These are phyloP conservation scores for Rhodophaea formosa DNA, from an alignment of 2,888 invertebrate genomes.

Conservation along the genomic window DNA sequence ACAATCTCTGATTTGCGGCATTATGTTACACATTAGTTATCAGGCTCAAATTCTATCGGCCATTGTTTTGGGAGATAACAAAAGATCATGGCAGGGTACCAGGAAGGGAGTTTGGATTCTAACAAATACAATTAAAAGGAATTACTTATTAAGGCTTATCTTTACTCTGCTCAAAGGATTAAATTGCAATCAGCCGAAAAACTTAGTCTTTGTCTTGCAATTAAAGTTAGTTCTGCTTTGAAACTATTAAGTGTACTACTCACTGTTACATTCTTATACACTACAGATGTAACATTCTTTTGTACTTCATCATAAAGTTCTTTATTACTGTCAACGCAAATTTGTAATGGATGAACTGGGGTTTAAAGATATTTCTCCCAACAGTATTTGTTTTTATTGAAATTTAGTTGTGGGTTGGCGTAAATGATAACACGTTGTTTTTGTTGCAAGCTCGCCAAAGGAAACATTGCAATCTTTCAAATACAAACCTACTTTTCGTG, in stretches of 20 bases:
- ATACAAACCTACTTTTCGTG: background rate
- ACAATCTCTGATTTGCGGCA: constrained; percentile 38
- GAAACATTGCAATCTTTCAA: background rate
- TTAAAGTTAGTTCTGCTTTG: too few relatives aligned
- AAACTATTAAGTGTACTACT: too few relatives aligned
- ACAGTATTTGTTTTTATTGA: too few relatives aligned
- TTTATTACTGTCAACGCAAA: too few relatives aligned
- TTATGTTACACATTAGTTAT: constrained; percentile 19
- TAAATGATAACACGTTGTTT: background rate
- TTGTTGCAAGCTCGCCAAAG: background rate
- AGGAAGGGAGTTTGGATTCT: background rate
- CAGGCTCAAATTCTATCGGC: background rate
- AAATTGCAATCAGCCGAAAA: background rate
- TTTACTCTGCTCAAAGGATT: background rate
- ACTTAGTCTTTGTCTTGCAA: background rate
- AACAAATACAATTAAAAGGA: constrained; percentile 10
- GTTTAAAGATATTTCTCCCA: too few relatives aligned
- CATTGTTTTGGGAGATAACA: constrained; percentile 10
- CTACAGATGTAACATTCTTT: too few relatives aligned
- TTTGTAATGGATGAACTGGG: too few relatives aligned
- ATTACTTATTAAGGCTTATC: background rate
- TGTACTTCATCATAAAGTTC: too few relatives aligned
- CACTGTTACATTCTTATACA: too few relatives aligned
- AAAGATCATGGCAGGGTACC: background rate
- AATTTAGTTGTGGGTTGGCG: too few relatives aligned